Evolutionary conservation across 2,797 vertebrate species (phyloP), one percentile per base, ranked within the genome.

Genomic region (Thunnus albacares): DNA sequence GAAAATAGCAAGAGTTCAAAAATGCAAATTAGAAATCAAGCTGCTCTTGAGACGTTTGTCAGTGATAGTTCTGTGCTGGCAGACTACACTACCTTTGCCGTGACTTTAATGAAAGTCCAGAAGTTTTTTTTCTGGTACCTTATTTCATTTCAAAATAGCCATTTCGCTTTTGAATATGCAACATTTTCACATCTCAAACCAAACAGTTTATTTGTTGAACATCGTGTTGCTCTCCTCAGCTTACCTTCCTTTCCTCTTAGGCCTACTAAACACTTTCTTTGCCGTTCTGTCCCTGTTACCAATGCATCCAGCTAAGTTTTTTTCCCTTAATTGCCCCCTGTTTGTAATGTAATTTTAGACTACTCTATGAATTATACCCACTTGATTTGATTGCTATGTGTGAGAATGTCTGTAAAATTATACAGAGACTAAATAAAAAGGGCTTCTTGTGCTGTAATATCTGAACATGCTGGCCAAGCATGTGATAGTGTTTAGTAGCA

Each of bases 401-500:
- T 89, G 83, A 87, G 77, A 90, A 82, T 77, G 63, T 87, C 75
- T 74, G 71, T 80, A 65, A 84, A 65, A 77, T 83, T 82, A 80
- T 70, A 62, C 73, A 69, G 71, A 57, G 56, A 80, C 80, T 68
- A 69, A 82, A 81, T 84, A 71, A 87, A 87, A 84, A 74, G 61
- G 72, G 28, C 80, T 71, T 88, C 77, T 92, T 90, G 82, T 86
- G 77, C 79, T 80, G 77, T 83, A 67, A 81, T 80, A 85, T 85
- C 70, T 84, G 35, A 85, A 84, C 80, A 83, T 57, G 64, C 35
- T 58, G 66, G 71, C 62, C 62, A 18, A 82, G 82, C 89, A 93
- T 90, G 90, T 93, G 90, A 90, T 70, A 72, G 74, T 74, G 67
- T 91, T 91, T 88, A 91, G 85, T 71, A 55, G 68, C 79, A 81